These are phyloP conservation scores for Chloroclystis v-ata DNA, from an alignment of 2,888 invertebrate genomes.

Conservation along the genomic window DNA sequence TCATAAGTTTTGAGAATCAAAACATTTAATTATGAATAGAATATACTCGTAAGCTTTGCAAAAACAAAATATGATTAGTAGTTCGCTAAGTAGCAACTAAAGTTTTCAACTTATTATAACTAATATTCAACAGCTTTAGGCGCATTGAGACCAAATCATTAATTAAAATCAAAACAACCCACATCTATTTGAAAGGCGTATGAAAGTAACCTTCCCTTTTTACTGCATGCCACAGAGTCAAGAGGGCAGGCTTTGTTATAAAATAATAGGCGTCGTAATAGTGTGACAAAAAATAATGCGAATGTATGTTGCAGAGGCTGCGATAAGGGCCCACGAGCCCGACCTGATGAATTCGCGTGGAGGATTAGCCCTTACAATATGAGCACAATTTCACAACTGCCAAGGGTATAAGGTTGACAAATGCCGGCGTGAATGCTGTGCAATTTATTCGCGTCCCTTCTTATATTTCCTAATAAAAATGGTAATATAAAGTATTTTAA, in stretches of 20 bases:
- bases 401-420: constrained; percentile 63
- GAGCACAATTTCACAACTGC: constrained; percentile 70
- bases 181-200: constrained; percentile 9
- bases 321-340: constrained; percentile 58
- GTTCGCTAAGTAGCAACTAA: no score
- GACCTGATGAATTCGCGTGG: constrained; percentile 66
- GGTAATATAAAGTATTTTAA: constrained; percentile 62
- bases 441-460: constrained; percentile 54
- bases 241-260: constrained; percentile 24
- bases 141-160: constrained; percentile 12
- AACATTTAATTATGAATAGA: no score
- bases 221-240: constrained; percentile 8
- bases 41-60: no score
- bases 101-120: no score
- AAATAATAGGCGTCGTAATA: constrained; percentile 24
- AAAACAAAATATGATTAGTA: no score
- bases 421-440: constrained; percentile 53
- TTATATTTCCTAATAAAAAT: constrained; percentile 70
- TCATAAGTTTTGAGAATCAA: no score
- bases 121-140: no score
- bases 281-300: constrained; percentile 53
- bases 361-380: constrained; percentile 75
- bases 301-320: constrained; percentile 48
- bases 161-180: constrained; percentile 16
- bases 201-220: constrained; percentile 14